Evolutionary conservation across 2,113 vertebrate species (phyloP).

Genomic region (Telmatochromis bifrenatus): DNA sequence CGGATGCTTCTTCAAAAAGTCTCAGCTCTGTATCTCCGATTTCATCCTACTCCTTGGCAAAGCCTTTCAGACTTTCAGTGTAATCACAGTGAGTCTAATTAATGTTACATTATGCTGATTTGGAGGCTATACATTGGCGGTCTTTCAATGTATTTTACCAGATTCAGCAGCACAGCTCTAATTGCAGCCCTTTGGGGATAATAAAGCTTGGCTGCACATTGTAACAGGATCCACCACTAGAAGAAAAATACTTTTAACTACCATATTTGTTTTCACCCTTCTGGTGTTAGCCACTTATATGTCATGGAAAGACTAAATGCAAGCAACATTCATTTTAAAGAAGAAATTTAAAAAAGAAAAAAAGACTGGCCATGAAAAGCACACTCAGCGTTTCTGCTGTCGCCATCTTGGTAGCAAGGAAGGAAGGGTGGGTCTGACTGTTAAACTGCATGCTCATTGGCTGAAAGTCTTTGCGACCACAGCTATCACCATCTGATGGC

Average conservation of each 20-base stretch:
- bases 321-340: neutral
- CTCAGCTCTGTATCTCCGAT: neutral
- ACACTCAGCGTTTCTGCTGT: neutral
- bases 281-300: neutral
- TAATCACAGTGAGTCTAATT: conserved; percentile 41
- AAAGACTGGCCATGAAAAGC: neutral
- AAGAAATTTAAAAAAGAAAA: neutral
- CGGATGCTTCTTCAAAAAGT: neutral
- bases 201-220: conserved; percentile 12
- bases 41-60: neutral
- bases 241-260: conserved; percentile 11
- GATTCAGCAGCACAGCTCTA: conserved; percentile 40
- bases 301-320: neutral
- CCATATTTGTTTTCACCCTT: conserved; percentile 9
- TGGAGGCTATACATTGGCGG: conserved; percentile 30
- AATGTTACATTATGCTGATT: conserved; percentile 45
- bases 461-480: neutral
- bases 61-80: neutral
- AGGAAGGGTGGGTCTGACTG: neutral
- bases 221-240: neutral
- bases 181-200: conserved; percentile 42
- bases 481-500: neutral
- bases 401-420: neutral
- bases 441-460: neutral
- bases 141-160: conserved; percentile 39